Evolutionary conservation across 2,113 vertebrate genomes (phyloP).

Genomic region (Dicrurus megarhynchus): DNA sequence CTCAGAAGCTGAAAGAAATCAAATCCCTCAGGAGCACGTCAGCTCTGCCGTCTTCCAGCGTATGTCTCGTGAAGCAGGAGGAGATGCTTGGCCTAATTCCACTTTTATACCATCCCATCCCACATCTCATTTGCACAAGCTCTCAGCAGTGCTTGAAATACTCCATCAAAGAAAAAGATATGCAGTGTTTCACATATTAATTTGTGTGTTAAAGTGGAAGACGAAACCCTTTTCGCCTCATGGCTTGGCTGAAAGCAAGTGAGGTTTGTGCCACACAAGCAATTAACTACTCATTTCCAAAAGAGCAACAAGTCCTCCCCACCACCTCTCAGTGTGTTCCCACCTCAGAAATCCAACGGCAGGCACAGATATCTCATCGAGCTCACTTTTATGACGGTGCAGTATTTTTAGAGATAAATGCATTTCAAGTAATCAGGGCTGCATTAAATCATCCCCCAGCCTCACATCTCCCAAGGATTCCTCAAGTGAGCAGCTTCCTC

Average conservation of each 20-base stretch:
- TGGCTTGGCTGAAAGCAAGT: neutral
- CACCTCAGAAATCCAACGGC: neutral
- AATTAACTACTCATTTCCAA: neutral
- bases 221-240: neutral
- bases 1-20: neutral
- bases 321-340: neutral
- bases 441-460: neutral
- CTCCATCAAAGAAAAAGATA: neutral
- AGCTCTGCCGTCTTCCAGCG: neutral
- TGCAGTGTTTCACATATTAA: neutral
- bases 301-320: neutral
- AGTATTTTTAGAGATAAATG: neutral
- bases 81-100: neutral
- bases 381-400: neutral
- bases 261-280: accelerated
- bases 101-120: neutral
- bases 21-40: neutral
- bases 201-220: neutral
- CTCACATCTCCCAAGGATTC: neutral
- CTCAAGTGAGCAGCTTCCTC: neutral
- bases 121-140: neutral
- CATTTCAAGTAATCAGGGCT: neutral
- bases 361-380: neutral
- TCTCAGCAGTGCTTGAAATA: neutral
- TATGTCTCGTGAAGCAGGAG: neutral